phyloP scores from a whole-genome alignment of 2,888 invertebrate genomes.

The Phalera bucephala region DNA sequence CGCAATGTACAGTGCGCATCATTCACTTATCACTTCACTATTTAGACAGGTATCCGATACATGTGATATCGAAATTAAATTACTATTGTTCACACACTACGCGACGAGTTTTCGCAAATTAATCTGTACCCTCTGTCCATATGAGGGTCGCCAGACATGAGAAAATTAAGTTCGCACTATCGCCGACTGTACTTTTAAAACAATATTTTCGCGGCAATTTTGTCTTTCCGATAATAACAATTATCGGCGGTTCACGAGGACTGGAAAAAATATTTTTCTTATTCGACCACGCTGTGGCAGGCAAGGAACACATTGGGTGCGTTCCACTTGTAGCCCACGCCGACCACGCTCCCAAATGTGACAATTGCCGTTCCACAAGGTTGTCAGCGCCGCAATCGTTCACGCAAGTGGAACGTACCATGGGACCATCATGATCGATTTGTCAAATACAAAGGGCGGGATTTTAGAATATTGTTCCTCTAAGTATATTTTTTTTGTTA shows the following conservation, averaged over 20 bases:
- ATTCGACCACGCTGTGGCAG: conserved; percentile 59
- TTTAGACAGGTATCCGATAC: conserved; percentile 61
- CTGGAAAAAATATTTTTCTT: conserved; percentile 44
- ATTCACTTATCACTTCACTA: conserved; percentile 54
- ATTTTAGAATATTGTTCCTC: no score
- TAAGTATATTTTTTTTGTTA: no score
- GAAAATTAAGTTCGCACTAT: conserved; percentile 53
- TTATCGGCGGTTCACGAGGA: conserved; percentile 20
- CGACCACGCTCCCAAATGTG: no score
- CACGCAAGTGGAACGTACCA: no score
- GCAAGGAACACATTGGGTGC: conserved; percentile 69
- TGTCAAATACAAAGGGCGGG: no score
- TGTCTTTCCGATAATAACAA: conserved; percentile 19
- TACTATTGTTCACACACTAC: conserved; percentile 29
- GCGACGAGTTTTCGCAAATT: conserved; percentile 23
- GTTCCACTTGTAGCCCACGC: no score
- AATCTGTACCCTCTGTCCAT: conserved; percentile 40
- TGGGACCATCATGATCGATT: no score
- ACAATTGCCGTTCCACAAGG: no score
- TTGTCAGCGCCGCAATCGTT: no score
- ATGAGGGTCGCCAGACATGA: conserved; percentile 45
- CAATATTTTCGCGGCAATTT: conserved; percentile 53
- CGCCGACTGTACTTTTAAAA: conserved; percentile 52
- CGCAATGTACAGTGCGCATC: conserved; percentile 46
- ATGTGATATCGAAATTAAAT: conserved; percentile 29